A percentile compares a stretch with the other conserved stretches of the same genome.
Evolutionary conservation across 2,888 invertebrate genomes (phyloP).

Genomic region (Megamerina dolium): DNA sequence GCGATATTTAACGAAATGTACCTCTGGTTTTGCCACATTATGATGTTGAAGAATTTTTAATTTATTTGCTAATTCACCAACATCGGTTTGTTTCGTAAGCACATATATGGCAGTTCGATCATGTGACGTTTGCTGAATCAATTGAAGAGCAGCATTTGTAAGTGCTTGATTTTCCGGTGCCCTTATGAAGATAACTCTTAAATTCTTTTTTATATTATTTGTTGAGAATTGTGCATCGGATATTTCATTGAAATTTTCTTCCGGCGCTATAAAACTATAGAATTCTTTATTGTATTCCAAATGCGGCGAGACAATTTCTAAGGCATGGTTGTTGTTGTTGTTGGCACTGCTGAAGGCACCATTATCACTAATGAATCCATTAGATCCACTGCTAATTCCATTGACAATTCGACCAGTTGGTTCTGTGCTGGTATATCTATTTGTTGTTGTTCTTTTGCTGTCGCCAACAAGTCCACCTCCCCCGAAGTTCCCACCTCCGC

Average conservation of each 20-base stretch:
- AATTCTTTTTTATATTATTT: conserved; percentile 27
- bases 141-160: conserved; percentile 33
- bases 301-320: conserved; percentile 7
- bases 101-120: conserved; percentile 44
- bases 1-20: conserved; percentile 43
- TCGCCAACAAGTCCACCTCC: neutral
- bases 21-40: conserved; percentile 36
- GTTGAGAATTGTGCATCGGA: conserved; percentile 23
- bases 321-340: neutral
- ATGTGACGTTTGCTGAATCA: conserved; percentile 34
- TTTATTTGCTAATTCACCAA: conserved; percentile 30
- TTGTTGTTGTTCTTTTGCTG: too few species aligned
- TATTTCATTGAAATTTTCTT: conserved; percentile 33
- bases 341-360: conserved; percentile 1
- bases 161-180: conserved; percentile 37
- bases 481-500: neutral
- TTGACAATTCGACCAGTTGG: conserved; percentile 11
- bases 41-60: conserved; percentile 27
- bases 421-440: too few species aligned
- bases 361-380: conserved; percentile 24
- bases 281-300: conserved; percentile 33
- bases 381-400: conserved; percentile 24
- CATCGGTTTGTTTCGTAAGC: conserved; percentile 37
- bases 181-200: conserved; percentile 39
- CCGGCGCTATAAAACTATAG: conserved; percentile 34